Base-by-base conservation (phyloP, 2,797 vertebrate genomes). In the Hirundo rustica region DNA sequence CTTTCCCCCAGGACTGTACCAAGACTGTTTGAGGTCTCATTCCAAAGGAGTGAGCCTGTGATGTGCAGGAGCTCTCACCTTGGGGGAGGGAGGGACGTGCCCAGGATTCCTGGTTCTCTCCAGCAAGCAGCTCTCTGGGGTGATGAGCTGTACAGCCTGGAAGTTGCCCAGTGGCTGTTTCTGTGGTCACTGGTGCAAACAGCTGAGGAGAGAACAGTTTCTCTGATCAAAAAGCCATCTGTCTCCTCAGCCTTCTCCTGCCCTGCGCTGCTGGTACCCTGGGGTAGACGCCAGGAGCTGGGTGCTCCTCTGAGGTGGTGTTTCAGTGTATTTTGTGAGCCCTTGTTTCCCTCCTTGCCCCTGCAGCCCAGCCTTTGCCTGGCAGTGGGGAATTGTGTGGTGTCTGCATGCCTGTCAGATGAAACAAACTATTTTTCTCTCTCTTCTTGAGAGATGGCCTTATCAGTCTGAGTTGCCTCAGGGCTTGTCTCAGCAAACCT, bases 231-330 rank as follows among this genome's bases (percentile, higher is more conserved):
- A 85, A 76, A 61, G 19, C 45, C 44, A 19, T 50, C 0, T 13
- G 42, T 94, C 67, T 91, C 32, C 32, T 87, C 30, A 26, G 30
- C 27, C 27, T 38, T 27, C 22, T 87, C 32, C 62, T 89, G 45
- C 34, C 45, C 18, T 13, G 75, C 0, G 0, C 45, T 0, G 0
- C 47, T 66, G 60, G 34, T 32, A 8, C 27, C 11, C 26, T 6
- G n/a, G 29, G 30, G 27, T 1, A 1, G 51, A 7, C 0, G 0
- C 26, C 1, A 3, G 30, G 36, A 75, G 47, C 73, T 1, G 0
- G 7, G 8, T 60, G n/a, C 11, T 60, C 68, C 30, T 53, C 65
- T 47, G 34, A 57, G 29, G n/a, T 7, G 13, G 12, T 15, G 13
- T 51, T 78, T 73, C 50, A 61, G 20, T 70, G 54, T 47, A 44